phyloP scores from a whole-genome alignment of 2,797 vertebrate genomes.

The Sebastes alutus region DNA sequence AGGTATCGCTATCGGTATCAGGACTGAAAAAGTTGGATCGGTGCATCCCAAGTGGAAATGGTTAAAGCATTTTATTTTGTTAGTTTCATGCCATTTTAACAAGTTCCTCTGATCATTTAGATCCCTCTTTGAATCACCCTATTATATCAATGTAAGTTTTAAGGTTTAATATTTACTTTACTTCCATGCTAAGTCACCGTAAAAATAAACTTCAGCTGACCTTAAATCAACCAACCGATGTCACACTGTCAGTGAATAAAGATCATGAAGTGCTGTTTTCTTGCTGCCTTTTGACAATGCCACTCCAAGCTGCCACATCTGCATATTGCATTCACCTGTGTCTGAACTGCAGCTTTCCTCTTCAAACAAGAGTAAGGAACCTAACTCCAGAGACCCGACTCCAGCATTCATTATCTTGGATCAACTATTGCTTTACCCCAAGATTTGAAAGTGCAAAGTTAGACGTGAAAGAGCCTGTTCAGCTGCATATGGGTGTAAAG shows the following conservation, averaged over 20 bases:
- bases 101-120: not conserved
- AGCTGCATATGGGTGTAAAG: not conserved
- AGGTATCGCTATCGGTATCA: no score
- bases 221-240: not conserved
- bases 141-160: not conserved
- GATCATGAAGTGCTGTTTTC: not conserved
- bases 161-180: not conserved
- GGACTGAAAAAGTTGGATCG: no score
- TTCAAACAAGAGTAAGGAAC: not conserved
- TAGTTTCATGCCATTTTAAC: not conserved
- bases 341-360: constrained; percentile 1
- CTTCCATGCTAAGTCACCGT: not conserved
- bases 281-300: not conserved
- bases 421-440: not conserved
- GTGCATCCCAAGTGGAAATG: no score
- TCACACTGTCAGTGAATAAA: not conserved
- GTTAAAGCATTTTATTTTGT: not conserved
- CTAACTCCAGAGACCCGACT: constrained; percentile 11
- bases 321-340: constrained; percentile 7
- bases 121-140: not conserved
- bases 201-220: not conserved
- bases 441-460: not conserved
- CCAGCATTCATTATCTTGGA: constrained; percentile 19
- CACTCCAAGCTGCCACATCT: not conserved
- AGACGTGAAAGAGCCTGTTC: constrained; percentile 2